Conservation (phyloP, 2,888 invertebrate genomes). For the Nemotelus nigrinus region DNA sequence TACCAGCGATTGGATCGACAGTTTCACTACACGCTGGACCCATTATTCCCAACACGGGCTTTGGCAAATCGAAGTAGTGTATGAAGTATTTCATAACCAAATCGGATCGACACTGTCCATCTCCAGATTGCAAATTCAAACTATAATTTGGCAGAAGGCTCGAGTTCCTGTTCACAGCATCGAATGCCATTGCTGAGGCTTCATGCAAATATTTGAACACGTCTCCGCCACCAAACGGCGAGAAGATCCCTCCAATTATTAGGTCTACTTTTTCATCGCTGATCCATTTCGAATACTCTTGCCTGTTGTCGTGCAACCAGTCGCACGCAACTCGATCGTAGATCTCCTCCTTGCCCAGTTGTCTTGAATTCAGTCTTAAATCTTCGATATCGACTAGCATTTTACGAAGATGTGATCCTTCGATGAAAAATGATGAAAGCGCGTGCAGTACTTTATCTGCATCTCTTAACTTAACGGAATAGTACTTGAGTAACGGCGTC, state of each 20-base stretch:
- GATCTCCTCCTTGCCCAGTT: conserved; percentile 17
- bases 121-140: conserved; percentile 68
- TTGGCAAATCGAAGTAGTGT: conserved; percentile 69
- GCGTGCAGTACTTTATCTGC: conserved; percentile 55
- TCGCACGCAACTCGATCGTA: conserved; percentile 69
- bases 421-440: conserved; percentile 54
- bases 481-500: conserved; percentile 74
- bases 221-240: conserved; percentile 69
- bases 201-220: conserved; percentile 68
- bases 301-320: conserved; percentile 70
- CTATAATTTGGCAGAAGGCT: conserved; percentile 71
- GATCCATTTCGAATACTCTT: conserved; percentile 67
- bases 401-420: conserved; percentile 29
- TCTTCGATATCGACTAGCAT: conserved; percentile 38
- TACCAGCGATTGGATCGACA: conserved; percentile 79
- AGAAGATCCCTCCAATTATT: conserved; percentile 66
- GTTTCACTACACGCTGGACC: conserved; percentile 86
- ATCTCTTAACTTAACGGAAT: conserved; percentile 69
- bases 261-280: conserved; percentile 57
- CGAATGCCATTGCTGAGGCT: conserved; percentile 72
- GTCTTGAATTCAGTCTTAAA: conserved; percentile 11
- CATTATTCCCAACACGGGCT: conserved; percentile 74
- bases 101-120: conserved; percentile 78
- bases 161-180: conserved; percentile 71
- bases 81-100: conserved; percentile 80